These are phyloP conservation scores for Urocolius indicus DNA, from an alignment of 2,113 vertebrate genomes.

Conservation along the genomic window DNA sequence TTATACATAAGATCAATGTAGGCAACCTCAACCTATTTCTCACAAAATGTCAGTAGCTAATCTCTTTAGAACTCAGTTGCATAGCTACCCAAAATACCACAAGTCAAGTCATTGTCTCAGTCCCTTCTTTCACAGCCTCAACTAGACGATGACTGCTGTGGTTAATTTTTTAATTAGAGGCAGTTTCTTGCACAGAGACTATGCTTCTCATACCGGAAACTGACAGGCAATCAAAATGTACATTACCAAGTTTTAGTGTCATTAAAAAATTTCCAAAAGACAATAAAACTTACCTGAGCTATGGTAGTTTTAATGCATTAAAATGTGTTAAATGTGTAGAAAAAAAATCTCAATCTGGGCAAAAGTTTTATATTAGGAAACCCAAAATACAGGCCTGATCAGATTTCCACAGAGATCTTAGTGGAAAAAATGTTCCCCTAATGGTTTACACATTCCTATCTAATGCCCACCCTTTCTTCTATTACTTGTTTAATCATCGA, in stretches of 20 bases:
- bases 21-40: background rate
- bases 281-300: conserved; percentile 74
- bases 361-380: conserved; percentile 78
- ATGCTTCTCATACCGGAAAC: conserved; percentile 12
- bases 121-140: background rate
- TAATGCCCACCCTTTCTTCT: conserved; percentile 75
- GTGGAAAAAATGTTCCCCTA: conserved; percentile 76
- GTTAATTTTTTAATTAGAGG: background rate
- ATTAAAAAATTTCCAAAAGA: conserved; percentile 43
- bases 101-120: background rate
- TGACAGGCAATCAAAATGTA: conserved; percentile 34
- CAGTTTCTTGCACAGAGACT: background rate
- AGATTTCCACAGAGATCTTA: conserved; percentile 77
- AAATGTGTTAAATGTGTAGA: conserved; percentile 79
- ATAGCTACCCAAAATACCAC: background rate
- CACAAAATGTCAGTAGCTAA: background rate
- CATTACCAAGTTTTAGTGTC: background rate
- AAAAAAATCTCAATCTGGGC: conserved; percentile 75
- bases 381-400: conserved; percentile 75
- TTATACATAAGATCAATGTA: too few relatives aligned
- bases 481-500: conserved; percentile 63
- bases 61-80: background rate
- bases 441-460: conserved; percentile 79
- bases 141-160: background rate
- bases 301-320: conserved; percentile 73